Percentiles rank a stretch among this genome's conserved stretches.
Conservation (phyloP, 2,888 invertebrate species). For the Napeogenes inachia region DNA sequence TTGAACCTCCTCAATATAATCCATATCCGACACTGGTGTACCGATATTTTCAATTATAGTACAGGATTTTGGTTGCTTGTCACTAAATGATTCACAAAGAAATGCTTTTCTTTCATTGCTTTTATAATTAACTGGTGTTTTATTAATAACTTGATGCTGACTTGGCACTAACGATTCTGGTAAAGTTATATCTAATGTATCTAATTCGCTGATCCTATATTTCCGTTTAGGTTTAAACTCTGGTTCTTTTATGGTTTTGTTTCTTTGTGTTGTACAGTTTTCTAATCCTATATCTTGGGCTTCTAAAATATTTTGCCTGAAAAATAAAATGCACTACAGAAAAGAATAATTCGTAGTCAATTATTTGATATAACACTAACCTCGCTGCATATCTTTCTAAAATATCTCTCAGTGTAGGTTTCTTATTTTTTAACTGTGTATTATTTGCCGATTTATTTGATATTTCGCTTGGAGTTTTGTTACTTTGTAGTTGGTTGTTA, state of each 20-base stretch:
- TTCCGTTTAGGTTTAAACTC: slow-evolving; percentile 34
- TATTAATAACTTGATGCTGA: slow-evolving; percentile 5
- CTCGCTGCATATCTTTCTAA: slow-evolving; percentile 43
- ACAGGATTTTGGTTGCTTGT: neutral
- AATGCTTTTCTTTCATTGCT: neutral
- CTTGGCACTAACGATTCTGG: slow-evolving; percentile 35
- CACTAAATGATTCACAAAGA: neutral
- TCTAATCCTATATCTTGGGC: slow-evolving; percentile 7
- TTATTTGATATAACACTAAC: slow-evolving; percentile 34
- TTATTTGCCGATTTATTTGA: slow-evolving; percentile 8
- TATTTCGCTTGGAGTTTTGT: neutral
- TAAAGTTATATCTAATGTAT: slow-evolving; percentile 41
- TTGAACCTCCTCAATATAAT: slow-evolving; percentile 7
- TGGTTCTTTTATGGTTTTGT: neutral
- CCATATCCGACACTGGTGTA: slow-evolving; percentile 2
- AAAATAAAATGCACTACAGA: neutral
- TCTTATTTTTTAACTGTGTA: slow-evolving; percentile 21
- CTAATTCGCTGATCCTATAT: slow-evolving; percentile 57
- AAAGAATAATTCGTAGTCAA: no score
- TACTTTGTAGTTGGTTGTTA: neutral
- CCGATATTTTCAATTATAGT: neutral
- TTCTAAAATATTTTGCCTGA: neutral
- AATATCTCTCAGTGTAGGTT: slow-evolving; percentile 39
- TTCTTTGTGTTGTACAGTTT: slow-evolving; percentile 16
- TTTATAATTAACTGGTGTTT: slow-evolving; percentile 1